These are phyloP conservation scores for Clarias platycephalus DNA, from an alignment of 2,797 vertebrate genomes.

Conservation along the genomic window DNA sequence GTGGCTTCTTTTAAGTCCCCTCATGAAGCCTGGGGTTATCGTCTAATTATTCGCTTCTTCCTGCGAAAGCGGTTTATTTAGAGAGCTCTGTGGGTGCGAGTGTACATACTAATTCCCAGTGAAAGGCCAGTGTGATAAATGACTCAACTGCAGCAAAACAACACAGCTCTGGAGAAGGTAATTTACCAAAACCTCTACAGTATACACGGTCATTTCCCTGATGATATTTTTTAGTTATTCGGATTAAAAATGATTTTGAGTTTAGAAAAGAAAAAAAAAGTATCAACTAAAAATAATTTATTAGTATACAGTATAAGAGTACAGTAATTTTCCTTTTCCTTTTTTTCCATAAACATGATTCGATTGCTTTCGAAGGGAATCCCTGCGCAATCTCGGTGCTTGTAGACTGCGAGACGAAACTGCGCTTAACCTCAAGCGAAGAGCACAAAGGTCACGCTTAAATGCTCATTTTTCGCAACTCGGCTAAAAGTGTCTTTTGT, in stretches of 20 bases:
- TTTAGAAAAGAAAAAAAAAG: not conserved
- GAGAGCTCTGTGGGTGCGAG: conserved; percentile 37
- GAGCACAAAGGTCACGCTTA: not conserved
- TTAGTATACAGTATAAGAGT: not conserved
- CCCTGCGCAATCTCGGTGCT: conserved; percentile 11
- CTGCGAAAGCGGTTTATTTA: conserved; percentile 40
- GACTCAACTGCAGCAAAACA: conserved; percentile 39
- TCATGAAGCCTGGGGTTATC: conserved; percentile 35
- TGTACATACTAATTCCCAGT: conserved; percentile 43
- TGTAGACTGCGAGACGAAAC: not conserved
- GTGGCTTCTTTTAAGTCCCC: conserved; percentile 35
- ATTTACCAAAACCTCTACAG: conserved; percentile 36
- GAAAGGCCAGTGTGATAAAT: conserved; percentile 49
- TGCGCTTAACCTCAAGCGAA: conserved; percentile 11
- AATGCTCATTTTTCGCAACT: not conserved
- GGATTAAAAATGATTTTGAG: not conserved
- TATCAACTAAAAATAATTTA: not conserved
- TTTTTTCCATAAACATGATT: not conserved
- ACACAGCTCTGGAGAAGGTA: conserved; percentile 35
- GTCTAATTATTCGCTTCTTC: conserved; percentile 42
- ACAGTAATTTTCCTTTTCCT: too few species aligned
- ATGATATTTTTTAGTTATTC: not conserved
- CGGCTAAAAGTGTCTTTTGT: conserved; percentile 17
- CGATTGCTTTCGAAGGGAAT: not conserved
- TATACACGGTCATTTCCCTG: not conserved